These are phyloP conservation scores for Cyrtodaria siliqua DNA, from an alignment of 2,888 invertebrate species.

Conservation along the genomic window DNA sequence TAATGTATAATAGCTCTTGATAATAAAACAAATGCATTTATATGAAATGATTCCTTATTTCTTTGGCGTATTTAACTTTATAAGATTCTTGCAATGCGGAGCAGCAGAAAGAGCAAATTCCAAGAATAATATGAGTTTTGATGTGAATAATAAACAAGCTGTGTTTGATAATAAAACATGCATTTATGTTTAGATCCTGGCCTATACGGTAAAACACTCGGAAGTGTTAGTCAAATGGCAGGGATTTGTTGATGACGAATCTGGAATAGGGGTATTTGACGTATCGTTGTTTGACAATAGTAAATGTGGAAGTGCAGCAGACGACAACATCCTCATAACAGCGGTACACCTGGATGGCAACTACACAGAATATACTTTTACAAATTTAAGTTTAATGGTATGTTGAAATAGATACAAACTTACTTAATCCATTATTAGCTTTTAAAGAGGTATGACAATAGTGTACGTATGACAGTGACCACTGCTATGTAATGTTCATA, in stretches of 20 bases:
- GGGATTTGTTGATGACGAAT: conserved; percentile 58
- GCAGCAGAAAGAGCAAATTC: too few species aligned
- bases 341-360: conserved; percentile 36
- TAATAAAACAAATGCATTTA: too few species aligned
- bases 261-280: conserved; percentile 43
- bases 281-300: conserved; percentile 48
- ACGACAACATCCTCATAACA: not conserved
- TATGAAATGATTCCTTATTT: too few species aligned
- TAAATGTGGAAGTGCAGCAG: conserved; percentile 25
- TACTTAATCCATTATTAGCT: too few species aligned
- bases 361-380: conserved; percentile 51
- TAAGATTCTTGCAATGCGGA: too few species aligned
- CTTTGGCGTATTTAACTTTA: too few species aligned
- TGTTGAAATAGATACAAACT: too few species aligned
- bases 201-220: conserved; percentile 40
- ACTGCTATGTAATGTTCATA: too few species aligned
- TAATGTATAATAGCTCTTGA: too few species aligned
- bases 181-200: conserved; percentile 35
- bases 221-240: conserved; percentile 54
- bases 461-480: too few species aligned
- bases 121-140: too few species aligned
- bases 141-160: not conserved
- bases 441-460: too few species aligned
- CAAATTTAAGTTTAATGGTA: conserved; percentile 44
- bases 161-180: not conserved